Conservation (phyloP, 2,888 invertebrate species). For the Limnephilus marmoratus region DNA sequence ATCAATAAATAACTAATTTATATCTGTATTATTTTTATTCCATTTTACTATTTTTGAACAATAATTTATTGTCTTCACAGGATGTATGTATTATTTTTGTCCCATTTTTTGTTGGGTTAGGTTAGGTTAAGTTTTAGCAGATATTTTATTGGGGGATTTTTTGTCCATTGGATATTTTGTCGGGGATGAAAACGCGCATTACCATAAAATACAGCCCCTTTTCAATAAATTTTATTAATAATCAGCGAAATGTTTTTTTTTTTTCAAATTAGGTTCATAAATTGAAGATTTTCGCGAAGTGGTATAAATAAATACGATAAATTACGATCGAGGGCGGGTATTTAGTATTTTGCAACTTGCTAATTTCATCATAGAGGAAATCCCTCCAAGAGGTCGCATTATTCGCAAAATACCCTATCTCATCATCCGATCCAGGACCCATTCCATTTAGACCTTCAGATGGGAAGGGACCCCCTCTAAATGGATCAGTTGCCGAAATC, state of each 20-base stretch:
- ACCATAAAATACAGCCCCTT: not conserved
- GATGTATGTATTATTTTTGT: no score
- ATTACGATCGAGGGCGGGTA: not conserved
- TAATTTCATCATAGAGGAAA: slow-evolving; percentile 13
- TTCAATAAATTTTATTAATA: not conserved
- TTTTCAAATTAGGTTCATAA: not conserved
- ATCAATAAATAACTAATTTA: no score
- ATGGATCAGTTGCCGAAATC: slow-evolving; percentile 34
- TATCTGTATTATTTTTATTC: no score
- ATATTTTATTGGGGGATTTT: no score
- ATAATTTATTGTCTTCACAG: no score
- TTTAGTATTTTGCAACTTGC: slow-evolving; percentile 27
- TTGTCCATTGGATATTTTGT: no score
- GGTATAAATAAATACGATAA: not conserved
- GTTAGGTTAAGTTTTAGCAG: no score
- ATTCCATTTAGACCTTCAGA: not conserved
- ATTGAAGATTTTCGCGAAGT: not conserved
- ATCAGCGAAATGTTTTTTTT: not conserved
- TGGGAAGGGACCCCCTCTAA: not conserved
- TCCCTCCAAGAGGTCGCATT: not conserved
- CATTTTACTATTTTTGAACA: no score
- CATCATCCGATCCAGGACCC: not conserved
- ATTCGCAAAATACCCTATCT: slow-evolving; percentile 3
- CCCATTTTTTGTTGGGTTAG: no score
- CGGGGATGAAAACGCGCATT: no score